Evolutionary conservation across 2,113 vertebrate species (phyloP).

Genomic region (Phyllopteryx taeniolatus): DNA sequence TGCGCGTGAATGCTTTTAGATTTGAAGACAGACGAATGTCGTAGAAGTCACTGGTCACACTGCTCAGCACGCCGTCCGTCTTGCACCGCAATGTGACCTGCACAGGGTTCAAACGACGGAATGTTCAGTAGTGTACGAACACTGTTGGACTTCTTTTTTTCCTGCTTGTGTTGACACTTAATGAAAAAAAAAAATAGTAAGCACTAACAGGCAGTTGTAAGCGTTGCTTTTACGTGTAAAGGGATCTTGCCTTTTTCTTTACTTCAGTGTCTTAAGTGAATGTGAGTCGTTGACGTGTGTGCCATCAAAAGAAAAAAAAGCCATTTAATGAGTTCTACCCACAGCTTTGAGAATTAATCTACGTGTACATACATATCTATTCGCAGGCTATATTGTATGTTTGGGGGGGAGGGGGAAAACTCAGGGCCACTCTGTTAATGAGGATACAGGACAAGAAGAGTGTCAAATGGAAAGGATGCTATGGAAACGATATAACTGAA

Average conservation of each 20-base stretch:
- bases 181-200: conserved; percentile 33
- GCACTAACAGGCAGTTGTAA: conserved; percentile 74
- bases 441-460: conserved; percentile 69
- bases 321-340: conserved; percentile 79
- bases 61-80: conserved; percentile 51
- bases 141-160: conserved; percentile 68
- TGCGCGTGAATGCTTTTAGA: conserved; percentile 71
- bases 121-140: conserved; percentile 62
- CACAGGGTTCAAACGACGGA: conserved; percentile 45
- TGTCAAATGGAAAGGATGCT: conserved; percentile 70
- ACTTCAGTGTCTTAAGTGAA: conserved; percentile 64
- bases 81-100: conserved; percentile 41
- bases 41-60: conserved; percentile 68
- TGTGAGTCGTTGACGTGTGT: conserved; percentile 74
- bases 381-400: conserved; percentile 80
- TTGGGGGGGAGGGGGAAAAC: conserved; percentile 48
- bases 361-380: conserved; percentile 82
- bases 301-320: conserved; percentile 75
- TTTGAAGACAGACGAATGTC: conserved; percentile 80
- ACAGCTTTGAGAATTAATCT: conserved; percentile 79
- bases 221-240: conserved; percentile 66
- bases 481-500: conserved; percentile 73
- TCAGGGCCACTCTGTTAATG: conserved; percentile 80
- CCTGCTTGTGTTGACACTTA: conserved; percentile 57
- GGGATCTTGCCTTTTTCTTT: conserved; percentile 69